Conservation (phyloP, 2,797 vertebrate species). For the Myotis myotis region DNA sequence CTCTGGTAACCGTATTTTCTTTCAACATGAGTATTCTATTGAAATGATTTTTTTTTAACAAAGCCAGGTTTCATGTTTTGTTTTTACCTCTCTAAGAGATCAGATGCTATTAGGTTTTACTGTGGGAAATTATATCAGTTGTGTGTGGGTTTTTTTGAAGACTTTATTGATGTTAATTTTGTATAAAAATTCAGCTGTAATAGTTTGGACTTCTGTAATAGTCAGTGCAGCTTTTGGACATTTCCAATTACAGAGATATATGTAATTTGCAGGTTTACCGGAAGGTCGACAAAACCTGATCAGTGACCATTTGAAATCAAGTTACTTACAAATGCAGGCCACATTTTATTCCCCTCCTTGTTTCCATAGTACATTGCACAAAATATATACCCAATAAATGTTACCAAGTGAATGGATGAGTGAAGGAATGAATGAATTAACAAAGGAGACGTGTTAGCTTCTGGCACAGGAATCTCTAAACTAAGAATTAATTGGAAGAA, state of each 20-base stretch:
- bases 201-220: neutral
- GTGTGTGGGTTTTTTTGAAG: neutral
- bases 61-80: neutral
- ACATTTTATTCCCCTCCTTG: neutral
- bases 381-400: neutral
- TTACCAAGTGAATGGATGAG: neutral
- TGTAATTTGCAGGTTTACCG: neutral
- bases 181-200: neutral
- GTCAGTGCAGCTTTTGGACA: neutral
- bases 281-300: neutral
- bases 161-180: slow-evolving; percentile 25
- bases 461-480: neutral
- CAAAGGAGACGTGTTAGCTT: neutral
- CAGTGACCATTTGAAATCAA: slow-evolving; percentile 20
- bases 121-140: neutral
- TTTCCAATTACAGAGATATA: neutral
- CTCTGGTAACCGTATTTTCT: neutral
- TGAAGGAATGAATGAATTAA: neutral
- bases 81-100: neutral
- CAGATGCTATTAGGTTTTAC: slow-evolving; percentile 31
- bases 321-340: slow-evolving; percentile 2
- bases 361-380: neutral
- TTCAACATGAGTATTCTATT: slow-evolving; percentile 4
- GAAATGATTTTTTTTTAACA: slow-evolving; percentile 3
- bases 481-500: slow-evolving; percentile 2